These are phyloP conservation scores for Solea senegalensis DNA, from an alignment of 2,113 vertebrate species.

Conservation along the genomic window DNA sequence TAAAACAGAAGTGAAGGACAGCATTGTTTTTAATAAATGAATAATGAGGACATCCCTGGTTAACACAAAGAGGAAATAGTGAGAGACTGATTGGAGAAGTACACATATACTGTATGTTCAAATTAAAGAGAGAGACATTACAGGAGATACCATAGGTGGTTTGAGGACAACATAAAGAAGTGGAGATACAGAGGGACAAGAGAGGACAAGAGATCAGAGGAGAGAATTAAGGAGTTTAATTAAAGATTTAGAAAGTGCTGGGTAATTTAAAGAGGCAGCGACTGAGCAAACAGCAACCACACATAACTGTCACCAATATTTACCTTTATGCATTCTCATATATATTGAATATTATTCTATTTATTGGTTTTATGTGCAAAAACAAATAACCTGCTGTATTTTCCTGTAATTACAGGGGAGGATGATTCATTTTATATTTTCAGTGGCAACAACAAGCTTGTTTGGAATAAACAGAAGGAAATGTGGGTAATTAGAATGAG, in stretches of 20 bases:
- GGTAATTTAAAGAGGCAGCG: slow-evolving; percentile 17
- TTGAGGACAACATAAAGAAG: slow-evolving; percentile 32
- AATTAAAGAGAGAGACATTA: slow-evolving; percentile 23
- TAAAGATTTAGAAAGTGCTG: slow-evolving; percentile 22
- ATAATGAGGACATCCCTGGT: slow-evolving; percentile 43
- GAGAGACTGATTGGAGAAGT: not conserved
- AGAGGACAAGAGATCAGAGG: not conserved
- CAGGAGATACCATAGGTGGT: slow-evolving; percentile 16
- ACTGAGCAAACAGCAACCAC: not conserved
- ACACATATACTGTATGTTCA: not conserved
- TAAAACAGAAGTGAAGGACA: slow-evolving; percentile 45
- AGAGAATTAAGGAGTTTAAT: slow-evolving; percentile 4
- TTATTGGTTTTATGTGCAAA: not conserved
- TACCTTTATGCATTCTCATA: slow-evolving; percentile 15
- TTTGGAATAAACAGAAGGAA: slow-evolving; percentile 32
- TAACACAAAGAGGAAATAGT: slow-evolving; percentile 44
- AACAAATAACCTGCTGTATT: slow-evolving; percentile 23
- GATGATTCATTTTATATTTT: slow-evolving; percentile 29
- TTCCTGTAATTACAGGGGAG: slow-evolving; percentile 16
- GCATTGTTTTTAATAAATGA: slow-evolving; percentile 14
- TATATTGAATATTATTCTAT: not conserved
- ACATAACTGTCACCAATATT: slow-evolving; percentile 14
- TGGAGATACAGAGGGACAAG: slow-evolving; percentile 14
- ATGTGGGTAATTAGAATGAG: slow-evolving; percentile 23
- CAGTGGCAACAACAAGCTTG: slow-evolving; percentile 15